Base-by-base conservation (phyloP, 2,888 invertebrate genomes). In the Furcula furcula region DNA sequence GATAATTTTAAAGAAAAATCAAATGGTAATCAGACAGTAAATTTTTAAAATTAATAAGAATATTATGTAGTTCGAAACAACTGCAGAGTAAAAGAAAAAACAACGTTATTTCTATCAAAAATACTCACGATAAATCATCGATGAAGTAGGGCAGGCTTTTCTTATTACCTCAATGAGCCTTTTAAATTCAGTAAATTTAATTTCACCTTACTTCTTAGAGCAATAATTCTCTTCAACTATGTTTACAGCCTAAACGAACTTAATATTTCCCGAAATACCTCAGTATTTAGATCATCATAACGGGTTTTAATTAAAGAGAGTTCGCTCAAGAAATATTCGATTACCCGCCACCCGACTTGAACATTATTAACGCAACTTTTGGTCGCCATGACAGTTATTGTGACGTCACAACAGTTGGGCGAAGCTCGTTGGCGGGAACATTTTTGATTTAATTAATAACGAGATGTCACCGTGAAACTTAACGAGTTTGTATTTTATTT, bases 361-460 rank as follows among this genome's bases (percentile, higher is more conserved):
- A 29, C 25, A 14, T 16, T 34, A 38, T 14, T 29, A 30, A 30
- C 30, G 15, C 27, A 39, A 28, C 28, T 34, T 34, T 29, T n/a
- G 15, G 12, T 18, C 19, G 29, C 34, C 34, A 29, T 29, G 31
- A 31, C 39, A 31, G 27, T 31, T 30, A 34, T 28, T 34, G 29
- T 34, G 38, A 31, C 30, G n/a, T 22, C 19, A 33, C 16, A 20
- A 20, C 20, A 26, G 13, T 9, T 5, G 14, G n/a, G 13, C 18
- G 7, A 10, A 1, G 15, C 28, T 7, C 11, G 16, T 28, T 28
- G 28, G 16, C 9, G 30, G 21, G 19, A 21, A 14, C 16, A 14
- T 38, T 28, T 38, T 28, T 21, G 26, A 28, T 27, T 34, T 18
- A 30, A 34, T 34, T 34, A 33, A 14, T 29, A 23, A 29, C 16